Conservation (phyloP, 2,113 vertebrate species). For the Caranx melampygus region DNA sequence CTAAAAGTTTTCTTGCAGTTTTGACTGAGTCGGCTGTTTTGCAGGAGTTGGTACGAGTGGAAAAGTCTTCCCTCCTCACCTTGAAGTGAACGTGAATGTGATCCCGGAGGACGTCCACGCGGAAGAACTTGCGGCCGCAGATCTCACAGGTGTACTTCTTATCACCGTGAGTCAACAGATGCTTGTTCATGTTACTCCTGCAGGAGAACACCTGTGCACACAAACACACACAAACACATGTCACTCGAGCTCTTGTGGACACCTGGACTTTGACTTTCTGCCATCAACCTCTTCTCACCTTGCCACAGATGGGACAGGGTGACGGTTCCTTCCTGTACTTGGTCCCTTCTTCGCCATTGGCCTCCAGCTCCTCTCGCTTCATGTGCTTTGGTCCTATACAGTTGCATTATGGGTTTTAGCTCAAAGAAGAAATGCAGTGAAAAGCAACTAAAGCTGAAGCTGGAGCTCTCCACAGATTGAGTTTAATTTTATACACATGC, state of each 20-base stretch:
- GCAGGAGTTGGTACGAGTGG: neutral
- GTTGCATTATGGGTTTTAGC: neutral
- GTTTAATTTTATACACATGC: neutral
- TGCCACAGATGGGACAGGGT: constrained; percentile 94
- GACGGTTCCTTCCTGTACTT: constrained; percentile 99
- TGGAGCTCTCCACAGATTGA: neutral
- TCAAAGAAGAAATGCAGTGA: neutral
- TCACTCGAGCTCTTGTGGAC: neutral
- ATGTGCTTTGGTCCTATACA: constrained; percentile 90
- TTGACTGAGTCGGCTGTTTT: too few relatives aligned
- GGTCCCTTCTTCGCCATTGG: constrained; percentile 89
- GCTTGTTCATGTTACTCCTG: constrained; percentile 99
- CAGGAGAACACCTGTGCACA: constrained; percentile 94
- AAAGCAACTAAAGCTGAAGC: too few relatives aligned
- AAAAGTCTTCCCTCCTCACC: constrained; percentile 77
- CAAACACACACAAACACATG: neutral
- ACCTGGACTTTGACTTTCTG: neutral
- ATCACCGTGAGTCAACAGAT: constrained; percentile 97
- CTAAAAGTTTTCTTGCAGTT: neutral
- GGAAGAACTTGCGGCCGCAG: constrained; percentile 98
- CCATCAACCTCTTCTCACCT: constrained; percentile 81
- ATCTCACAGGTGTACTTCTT: constrained; percentile 99
- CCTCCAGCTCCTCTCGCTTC: constrained; percentile 94
- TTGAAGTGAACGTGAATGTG: constrained; percentile 99
- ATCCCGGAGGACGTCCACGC: constrained; percentile 96